Evolutionary conservation across 2,797 vertebrate genomes (phyloP).

Genomic region (Babyrousa celebensis): DNA sequence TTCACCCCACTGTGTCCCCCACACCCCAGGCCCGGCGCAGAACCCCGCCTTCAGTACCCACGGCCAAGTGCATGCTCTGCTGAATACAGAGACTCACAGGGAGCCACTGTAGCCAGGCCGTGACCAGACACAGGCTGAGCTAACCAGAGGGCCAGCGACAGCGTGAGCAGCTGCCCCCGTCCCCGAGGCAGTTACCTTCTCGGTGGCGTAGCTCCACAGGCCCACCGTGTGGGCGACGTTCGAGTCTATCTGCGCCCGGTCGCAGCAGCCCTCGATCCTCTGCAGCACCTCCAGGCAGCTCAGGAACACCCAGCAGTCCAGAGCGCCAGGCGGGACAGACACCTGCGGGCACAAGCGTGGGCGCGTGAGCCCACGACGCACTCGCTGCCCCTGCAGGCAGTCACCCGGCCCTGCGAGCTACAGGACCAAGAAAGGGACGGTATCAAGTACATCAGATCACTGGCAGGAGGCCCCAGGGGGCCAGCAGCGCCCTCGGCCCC

Average conservation of each 20-base stretch:
- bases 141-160: neutral
- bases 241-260: conserved; percentile 95
- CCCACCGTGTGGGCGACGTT: conserved; percentile 98
- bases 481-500: neutral
- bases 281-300: conserved; percentile 99
- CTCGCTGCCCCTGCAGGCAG: neutral
- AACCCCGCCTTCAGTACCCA: neutral
- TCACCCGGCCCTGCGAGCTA: neutral
- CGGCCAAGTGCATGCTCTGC: too few species aligned
- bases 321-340: conserved; percentile 95
- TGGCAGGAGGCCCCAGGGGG: rapidly evolving
- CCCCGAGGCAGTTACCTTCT: conserved; percentile 93
- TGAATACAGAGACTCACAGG: neutral
- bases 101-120: rapidly evolving
- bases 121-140: rapidly evolving
- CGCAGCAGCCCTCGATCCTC: conserved; percentile 98
- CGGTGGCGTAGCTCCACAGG: conserved; percentile 98
- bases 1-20: neutral
- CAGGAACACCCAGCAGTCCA: conserved; percentile 99
- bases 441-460: neutral
- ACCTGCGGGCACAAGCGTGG: conserved; percentile 91
- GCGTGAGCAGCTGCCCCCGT: neutral
- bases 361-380: neutral
- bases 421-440: too few species aligned
- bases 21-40: rapidly evolving